phyloP scores from a whole-genome alignment of 2,113 vertebrate genomes.

The Anolis sagrei region DNA sequence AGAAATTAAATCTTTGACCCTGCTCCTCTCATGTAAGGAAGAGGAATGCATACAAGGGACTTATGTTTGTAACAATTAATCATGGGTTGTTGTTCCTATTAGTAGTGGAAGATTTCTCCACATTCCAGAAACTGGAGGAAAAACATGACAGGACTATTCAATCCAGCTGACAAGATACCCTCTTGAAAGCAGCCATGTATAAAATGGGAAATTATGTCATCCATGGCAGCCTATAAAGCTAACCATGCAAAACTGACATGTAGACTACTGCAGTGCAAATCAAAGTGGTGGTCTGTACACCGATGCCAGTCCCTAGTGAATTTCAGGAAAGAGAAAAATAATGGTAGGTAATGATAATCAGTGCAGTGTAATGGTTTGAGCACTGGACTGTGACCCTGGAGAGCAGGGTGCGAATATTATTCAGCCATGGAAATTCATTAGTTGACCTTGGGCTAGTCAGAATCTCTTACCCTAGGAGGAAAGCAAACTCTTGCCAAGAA shows the following conservation, averaged over 20 bases:
- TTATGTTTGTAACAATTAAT: background rate
- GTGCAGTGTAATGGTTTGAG: no score
- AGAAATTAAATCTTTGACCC: background rate
- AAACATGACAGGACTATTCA: background rate
- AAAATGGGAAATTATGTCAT: slow-evolving; percentile 4
- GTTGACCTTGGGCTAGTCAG: no score
- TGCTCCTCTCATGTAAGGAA: background rate
- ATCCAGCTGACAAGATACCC: background rate
- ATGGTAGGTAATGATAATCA: no score
- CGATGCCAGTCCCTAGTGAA: no score
- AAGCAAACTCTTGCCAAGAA: background rate
- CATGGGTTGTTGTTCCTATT: background rate
- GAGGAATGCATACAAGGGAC: background rate
- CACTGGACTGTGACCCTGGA: no score
- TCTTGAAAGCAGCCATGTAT: background rate
- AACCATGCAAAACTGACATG: background rate
- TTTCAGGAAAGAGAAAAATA: no score
- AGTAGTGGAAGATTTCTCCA: background rate
- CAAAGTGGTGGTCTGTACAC: no score
- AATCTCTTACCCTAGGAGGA: no score
- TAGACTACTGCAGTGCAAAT: no score
- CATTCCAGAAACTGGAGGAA: background rate
- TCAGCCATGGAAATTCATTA: no score
- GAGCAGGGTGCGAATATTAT: no score
- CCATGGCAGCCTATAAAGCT: background rate